A percentile compares a stretch with the other conserved stretches of the same genome.
Conservation (phyloP, 2,888 invertebrate genomes). For the Tuta absoluta region DNA sequence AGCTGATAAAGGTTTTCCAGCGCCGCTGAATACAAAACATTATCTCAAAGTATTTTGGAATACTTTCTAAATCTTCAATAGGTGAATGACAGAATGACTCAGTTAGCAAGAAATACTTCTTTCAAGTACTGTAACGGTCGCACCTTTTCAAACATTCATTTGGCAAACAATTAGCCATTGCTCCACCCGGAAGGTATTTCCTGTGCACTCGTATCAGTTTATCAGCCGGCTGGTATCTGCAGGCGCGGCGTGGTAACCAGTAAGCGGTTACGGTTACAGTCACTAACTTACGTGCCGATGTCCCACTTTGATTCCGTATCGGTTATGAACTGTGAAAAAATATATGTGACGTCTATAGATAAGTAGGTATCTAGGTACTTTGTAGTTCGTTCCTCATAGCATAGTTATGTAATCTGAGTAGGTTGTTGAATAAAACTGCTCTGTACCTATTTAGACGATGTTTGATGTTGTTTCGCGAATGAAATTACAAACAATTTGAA, state of each 20-base stretch:
- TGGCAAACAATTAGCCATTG: neutral
- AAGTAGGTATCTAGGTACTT: neutral
- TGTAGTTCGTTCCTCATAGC: neutral
- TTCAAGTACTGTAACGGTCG: slow-evolving; percentile 10
- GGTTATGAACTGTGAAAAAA: slow-evolving; percentile 23
- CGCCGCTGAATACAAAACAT: neutral
- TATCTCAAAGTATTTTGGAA: neutral
- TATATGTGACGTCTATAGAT: neutral
- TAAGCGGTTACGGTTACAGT: slow-evolving; percentile 17
- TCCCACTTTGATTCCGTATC: slow-evolving; percentile 18
- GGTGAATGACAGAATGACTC: neutral
- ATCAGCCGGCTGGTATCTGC: slow-evolving; percentile 25
- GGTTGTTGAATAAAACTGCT: neutral
- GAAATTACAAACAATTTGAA: neutral
- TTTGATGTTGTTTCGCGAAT: neutral
- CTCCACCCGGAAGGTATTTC: slow-evolving; percentile 22
- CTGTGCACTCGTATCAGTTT: slow-evolving; percentile 21
- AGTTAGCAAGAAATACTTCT: neutral
- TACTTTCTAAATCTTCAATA: neutral
- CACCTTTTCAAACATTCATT: neutral
- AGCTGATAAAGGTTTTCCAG: neutral
- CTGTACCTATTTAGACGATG: neutral
- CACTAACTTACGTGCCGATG: slow-evolving; percentile 16
- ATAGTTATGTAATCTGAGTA: slow-evolving; percentile 1
- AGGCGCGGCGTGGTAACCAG: slow-evolving; percentile 12